phyloP scores from a whole-genome alignment of 2,888 invertebrate species.

The Romanomermis culicivorax region DNA sequence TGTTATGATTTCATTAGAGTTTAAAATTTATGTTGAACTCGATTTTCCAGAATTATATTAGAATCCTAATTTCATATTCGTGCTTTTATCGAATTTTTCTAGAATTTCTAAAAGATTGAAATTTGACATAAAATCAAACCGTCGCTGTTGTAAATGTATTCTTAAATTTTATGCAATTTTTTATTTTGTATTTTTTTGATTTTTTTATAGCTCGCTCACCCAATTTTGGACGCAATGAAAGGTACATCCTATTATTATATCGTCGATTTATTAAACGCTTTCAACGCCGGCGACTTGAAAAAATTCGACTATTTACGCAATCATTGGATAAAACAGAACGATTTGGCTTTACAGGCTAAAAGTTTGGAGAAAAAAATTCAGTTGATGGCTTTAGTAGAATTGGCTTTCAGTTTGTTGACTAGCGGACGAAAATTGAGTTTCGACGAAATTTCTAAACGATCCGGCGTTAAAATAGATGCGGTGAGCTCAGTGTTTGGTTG shows the following conservation, averaged over 20 bases:
- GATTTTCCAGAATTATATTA: too few relatives aligned
- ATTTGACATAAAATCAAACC: too few relatives aligned
- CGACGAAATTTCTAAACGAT: conserved; percentile 63
- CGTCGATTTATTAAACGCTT: conserved; percentile 55
- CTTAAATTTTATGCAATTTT: conserved; percentile 10
- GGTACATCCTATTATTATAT: conserved; percentile 63
- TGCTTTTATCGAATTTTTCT: too few relatives aligned
- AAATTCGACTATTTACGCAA: conserved; percentile 50
- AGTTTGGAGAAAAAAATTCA: conserved; percentile 57
- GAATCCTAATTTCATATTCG: too few relatives aligned
- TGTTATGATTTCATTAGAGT: too few relatives aligned
- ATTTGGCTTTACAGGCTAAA: conserved; percentile 20
- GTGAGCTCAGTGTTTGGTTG: conserved; percentile 21
- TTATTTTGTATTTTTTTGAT: conserved; percentile 9
- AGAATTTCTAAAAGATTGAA: too few relatives aligned
- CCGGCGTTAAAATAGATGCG: conserved; percentile 47
- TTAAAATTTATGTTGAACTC: too few relatives aligned
- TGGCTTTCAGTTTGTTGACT: conserved; percentile 83
- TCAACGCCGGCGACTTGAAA: conserved; percentile 59
- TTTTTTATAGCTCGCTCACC: conserved; percentile 58
- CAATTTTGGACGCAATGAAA: conserved; percentile 62
- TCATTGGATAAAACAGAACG: conserved; percentile 32
- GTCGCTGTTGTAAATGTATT: too few relatives aligned
- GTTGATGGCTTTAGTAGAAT: conserved; percentile 86
- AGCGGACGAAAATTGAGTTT: conserved; percentile 58